Percentiles rank a stretch among this genome's conserved stretches.
Evolutionary conservation across 2,888 invertebrate genomes (phyloP).

Genomic region (Tenthredo notha): DNA sequence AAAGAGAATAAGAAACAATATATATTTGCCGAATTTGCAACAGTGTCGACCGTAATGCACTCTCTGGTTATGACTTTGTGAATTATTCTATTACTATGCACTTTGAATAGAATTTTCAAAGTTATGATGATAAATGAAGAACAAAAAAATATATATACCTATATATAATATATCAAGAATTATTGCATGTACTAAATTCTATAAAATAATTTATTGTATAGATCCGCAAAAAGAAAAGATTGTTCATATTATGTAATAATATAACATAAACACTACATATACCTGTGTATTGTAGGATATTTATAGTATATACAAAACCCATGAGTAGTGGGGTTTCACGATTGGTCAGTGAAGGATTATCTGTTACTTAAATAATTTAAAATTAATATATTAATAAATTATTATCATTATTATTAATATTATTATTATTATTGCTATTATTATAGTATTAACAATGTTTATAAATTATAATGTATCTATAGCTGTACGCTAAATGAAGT

Average conservation of each 20-base stretch:
- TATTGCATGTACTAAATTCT: background rate
- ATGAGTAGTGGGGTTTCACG: background rate
- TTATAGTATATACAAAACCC: background rate
- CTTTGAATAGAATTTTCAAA: background rate
- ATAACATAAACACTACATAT: background rate
- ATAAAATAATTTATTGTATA: slow-evolving; percentile 5
- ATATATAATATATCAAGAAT: background rate
- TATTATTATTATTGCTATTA: slow-evolving; percentile 33
- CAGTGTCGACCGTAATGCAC: background rate
- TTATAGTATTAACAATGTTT: slow-evolving; percentile 61
- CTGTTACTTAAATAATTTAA: slow-evolving; percentile 39
- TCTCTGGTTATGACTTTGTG: background rate
- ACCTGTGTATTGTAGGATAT: background rate
- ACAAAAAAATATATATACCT: background rate
- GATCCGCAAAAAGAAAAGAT: background rate
- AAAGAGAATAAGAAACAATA: too few species aligned
- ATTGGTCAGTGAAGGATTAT: slow-evolving; percentile 11
- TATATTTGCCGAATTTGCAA: background rate
- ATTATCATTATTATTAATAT: slow-evolving; percentile 25
- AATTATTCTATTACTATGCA: slow-evolving; percentile 17
- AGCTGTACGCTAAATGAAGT: slow-evolving; percentile 71
- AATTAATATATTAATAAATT: slow-evolving; percentile 33
- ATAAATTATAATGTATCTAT: slow-evolving; percentile 68
- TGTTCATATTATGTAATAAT: background rate
- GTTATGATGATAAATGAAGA: background rate